These are phyloP conservation scores for Euthynnus affinis DNA, from an alignment of 2,797 vertebrate species.

Conservation along the genomic window DNA sequence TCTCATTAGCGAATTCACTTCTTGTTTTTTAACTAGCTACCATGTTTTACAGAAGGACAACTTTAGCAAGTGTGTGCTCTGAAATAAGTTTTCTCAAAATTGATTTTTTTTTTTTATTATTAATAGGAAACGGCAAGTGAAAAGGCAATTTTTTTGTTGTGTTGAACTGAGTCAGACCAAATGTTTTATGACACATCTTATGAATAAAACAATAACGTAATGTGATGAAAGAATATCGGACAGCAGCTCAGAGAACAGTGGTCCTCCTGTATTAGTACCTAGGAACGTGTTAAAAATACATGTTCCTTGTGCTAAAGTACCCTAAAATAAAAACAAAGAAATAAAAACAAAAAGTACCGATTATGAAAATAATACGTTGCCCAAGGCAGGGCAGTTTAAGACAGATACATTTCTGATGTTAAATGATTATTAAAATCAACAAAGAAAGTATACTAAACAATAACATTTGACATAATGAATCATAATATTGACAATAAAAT, in stretches of 20 bases:
- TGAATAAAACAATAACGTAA: constrained; percentile 65
- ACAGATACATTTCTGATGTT: constrained; percentile 80
- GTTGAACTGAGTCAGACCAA: constrained; percentile 73
- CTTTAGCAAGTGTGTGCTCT: constrained; percentile 68
- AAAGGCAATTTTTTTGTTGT: constrained; percentile 72
- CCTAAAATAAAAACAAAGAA: constrained; percentile 68
- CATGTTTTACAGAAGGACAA: constrained; percentile 75
- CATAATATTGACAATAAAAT: constrained; percentile 78
- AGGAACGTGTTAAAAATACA: constrained; percentile 84
- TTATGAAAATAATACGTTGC: constrained; percentile 79
- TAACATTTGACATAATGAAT: constrained; percentile 78
- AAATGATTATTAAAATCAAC: constrained; percentile 80
- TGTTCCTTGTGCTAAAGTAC: constrained; percentile 84
- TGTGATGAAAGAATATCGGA: constrained; percentile 71
- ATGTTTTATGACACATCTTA: constrained; percentile 61
- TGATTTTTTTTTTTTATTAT: constrained; percentile 41
- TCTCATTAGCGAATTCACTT: constrained; percentile 63
- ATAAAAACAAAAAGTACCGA: constrained; percentile 56
- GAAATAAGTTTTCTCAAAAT: constrained; percentile 63
- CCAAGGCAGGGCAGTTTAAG: constrained; percentile 73
- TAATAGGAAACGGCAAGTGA: constrained; percentile 64
- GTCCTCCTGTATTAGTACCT: constrained; percentile 84
- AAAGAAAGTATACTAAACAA: constrained; percentile 77
- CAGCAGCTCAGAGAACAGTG: constrained; percentile 85
- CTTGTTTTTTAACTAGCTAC: constrained; percentile 67